Evolutionary conservation across 2,888 invertebrate species (phyloP), one percentile per base, ranked within the genome.

Genomic region (Pterostichus madidus): DNA sequence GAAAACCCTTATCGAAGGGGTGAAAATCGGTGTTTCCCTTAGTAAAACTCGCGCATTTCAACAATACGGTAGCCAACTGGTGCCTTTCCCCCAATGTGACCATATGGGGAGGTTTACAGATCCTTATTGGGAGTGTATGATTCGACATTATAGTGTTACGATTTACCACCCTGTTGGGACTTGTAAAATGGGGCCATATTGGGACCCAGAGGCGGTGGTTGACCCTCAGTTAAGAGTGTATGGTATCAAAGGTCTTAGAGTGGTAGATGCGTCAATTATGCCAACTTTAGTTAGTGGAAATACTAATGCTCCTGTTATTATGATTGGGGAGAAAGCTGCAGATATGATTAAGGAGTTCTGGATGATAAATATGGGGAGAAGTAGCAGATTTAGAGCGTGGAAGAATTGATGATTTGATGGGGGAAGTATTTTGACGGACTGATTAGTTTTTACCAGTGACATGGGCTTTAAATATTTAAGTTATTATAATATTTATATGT

Each of bases 291-390:
- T 96, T 0, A 96, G 96, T 85, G 96, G 96, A 0, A 97, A 97
- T 85, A 97, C 96, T 0, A 97, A 96, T 87, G 96, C 96, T 0
- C 96, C 96, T 0, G 93, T 93, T 0, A 96, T 97, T 39, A 97
- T 97, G 97, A 95, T 97, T 68, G 97, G 94, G 0, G 97, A 97
- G 88, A 97, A 97, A 88, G 97, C 95, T 0, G 93, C 97, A 8
- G 97, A 97, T 87, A 92, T 97, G 93, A 95, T 97, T 73, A 97
- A 96, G 88, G 94, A 96, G 85, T 94, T 93, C 87, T 97, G 96
- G 96, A 89, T 94, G 82, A 94, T 93, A 85, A 91, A 92, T 84
- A 89, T 49, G 68, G 52, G 56, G 1, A 49, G 80, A 53, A 71
- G 52, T 56, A 31, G 68, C 4, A 49, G 68, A 13, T 46, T 15